Conservation (phyloP, 2,113 vertebrate species). For the Microtus ochrogaster region DNA sequence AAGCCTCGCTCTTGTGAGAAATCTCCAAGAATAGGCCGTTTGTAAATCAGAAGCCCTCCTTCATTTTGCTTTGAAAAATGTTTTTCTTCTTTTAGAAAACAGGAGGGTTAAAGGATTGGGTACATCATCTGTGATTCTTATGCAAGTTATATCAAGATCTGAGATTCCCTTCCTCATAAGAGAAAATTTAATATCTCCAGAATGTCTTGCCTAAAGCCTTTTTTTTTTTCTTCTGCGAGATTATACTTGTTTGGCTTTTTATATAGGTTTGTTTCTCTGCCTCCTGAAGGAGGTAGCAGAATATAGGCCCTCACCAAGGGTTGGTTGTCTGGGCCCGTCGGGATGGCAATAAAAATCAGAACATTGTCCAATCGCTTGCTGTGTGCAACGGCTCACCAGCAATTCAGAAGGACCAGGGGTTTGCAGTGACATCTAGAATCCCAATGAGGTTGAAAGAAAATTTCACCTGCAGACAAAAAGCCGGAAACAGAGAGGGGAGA, state of each 20-base stretch:
- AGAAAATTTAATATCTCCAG: background rate
- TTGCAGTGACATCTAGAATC: background rate
- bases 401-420: background rate
- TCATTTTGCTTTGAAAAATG: background rate
- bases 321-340: background rate
- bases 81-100: constrained; percentile 42
- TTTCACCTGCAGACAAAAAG: background rate
- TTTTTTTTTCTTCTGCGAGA: constrained; percentile 1
- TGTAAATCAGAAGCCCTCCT: background rate
- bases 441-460: background rate
- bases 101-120: background rate
- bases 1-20: background rate
- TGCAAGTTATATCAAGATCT: constrained; percentile 15
- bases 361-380: background rate
- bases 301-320: background rate
- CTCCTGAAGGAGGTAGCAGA: background rate
- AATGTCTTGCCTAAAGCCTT: constrained; percentile 2
- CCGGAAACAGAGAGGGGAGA: background rate
- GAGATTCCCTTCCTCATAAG: background rate
- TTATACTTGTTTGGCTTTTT: constrained; percentile 20
- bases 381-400: background rate
- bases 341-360: background rate
- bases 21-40: background rate
- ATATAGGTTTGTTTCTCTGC: constrained; percentile 2
- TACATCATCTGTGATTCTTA: background rate